phyloP scores from a whole-genome alignment of 2,113 vertebrate species.

The Cisticola juncidis region DNA sequence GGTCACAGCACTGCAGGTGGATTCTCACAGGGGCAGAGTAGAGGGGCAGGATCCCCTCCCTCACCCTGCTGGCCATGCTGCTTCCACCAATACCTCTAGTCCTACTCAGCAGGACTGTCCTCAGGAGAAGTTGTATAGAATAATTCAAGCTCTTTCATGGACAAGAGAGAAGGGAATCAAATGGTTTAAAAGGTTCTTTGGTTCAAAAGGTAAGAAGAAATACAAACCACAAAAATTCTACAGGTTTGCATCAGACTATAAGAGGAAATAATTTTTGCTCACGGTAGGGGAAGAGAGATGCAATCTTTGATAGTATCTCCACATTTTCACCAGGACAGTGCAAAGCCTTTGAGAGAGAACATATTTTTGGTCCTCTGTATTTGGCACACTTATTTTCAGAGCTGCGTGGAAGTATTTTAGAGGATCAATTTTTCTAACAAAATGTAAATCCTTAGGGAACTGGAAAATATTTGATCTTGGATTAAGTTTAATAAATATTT shows the following conservation, averaged over 20 bases:
- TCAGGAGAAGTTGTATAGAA: not conserved
- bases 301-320: not conserved
- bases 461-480: not conserved
- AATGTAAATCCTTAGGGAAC: not conserved
- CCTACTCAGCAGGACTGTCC: not conserved
- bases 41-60: not conserved
- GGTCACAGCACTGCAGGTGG: not conserved
- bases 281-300: not conserved
- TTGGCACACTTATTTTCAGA: not conserved
- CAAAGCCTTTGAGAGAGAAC: not conserved
- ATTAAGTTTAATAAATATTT: not conserved
- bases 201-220: not conserved
- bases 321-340: not conserved
- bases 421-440: not conserved
- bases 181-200: not conserved
- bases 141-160: not conserved
- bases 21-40: not conserved
- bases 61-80: fast-evolving
- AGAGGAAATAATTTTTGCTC: not conserved
- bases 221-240: not conserved
- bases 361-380: not conserved
- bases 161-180: not conserved
- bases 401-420: not conserved
- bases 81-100: not conserved
- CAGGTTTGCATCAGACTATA: not conserved